Evolutionary conservation across 2,888 invertebrate genomes (phyloP).

Genomic region (Eledona agricola): DNA sequence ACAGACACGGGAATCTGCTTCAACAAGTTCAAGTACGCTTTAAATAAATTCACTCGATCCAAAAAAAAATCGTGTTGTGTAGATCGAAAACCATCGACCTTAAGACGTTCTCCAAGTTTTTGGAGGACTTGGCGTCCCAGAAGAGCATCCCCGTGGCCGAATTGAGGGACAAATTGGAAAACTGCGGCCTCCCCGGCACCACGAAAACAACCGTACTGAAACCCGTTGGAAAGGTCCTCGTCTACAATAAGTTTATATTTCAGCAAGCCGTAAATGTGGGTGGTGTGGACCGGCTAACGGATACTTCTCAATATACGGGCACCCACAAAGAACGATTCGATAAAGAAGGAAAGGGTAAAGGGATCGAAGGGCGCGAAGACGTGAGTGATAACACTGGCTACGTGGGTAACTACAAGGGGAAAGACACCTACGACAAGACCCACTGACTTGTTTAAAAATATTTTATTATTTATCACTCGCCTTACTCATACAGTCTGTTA

Average conservation of each 20-base stretch:
- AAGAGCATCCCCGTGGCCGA: constrained; percentile 28
- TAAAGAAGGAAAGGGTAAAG: constrained; percentile 82
- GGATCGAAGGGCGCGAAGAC: constrained; percentile 85
- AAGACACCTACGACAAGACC: constrained; percentile 19
- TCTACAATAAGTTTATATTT: constrained; percentile 14
- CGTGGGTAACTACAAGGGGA: constrained; percentile 63
- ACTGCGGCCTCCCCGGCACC: constrained; percentile 35
- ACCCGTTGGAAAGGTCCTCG: too few species aligned
- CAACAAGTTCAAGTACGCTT: constrained; percentile 80
- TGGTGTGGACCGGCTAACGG: constrained; percentile 78
- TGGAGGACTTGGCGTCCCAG: constrained; percentile 33
- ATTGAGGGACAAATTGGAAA: constrained; percentile 29
- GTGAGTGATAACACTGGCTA: constrained; percentile 78
- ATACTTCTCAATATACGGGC: constrained; percentile 86
- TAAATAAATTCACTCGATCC: constrained; percentile 28
- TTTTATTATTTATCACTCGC: constrained; percentile 38
- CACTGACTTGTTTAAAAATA: constrained; percentile 35
- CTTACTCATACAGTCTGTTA: constrained; percentile 38
- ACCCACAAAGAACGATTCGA: constrained; percentile 86
- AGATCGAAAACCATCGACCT: constrained; percentile 31
- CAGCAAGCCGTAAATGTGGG: constrained; percentile 64
- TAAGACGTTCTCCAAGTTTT: constrained; percentile 29
- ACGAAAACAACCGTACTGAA: constrained; percentile 31
- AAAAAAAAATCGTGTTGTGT: constrained; percentile 1
- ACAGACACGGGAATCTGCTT: constrained; percentile 91